Conservation (phyloP, 2,113 vertebrate species). For the human region DNA sequence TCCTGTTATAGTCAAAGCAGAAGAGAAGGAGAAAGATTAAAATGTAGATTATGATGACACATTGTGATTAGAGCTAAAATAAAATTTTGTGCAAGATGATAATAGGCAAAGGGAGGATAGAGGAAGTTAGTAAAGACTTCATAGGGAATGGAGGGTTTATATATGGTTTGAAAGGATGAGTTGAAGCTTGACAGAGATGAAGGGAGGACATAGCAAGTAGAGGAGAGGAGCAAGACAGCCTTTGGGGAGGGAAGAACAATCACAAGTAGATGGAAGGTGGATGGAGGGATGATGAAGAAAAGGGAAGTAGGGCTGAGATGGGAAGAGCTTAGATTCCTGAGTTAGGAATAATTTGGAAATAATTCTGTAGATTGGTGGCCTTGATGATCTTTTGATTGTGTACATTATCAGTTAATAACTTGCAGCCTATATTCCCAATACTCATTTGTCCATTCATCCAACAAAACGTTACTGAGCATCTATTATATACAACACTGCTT, state of each 20-base stretch:
- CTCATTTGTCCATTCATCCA: not conserved
- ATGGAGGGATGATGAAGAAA: not conserved
- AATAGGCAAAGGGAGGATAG: not conserved
- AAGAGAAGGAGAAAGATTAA: not conserved
- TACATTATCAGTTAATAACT: not conserved
- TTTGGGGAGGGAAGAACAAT: not conserved
- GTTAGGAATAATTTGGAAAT: not conserved
- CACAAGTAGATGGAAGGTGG: not conserved
- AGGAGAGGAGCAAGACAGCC: not conserved
- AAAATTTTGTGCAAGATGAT: not conserved
- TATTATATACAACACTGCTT: not conserved
- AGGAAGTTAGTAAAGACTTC: not conserved
- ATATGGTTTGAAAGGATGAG: not conserved
- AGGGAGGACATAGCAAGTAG: not conserved
- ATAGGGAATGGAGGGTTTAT: not conserved
- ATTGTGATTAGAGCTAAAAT: not conserved
- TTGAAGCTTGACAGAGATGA: not conserved
- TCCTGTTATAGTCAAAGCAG: not conserved
- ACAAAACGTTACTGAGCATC: not conserved
- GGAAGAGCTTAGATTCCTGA: not conserved
- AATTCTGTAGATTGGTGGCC: not conserved
- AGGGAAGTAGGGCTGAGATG: not conserved
- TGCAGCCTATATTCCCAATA: not conserved
- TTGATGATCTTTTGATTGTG: not conserved
- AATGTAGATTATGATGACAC: not conserved